phyloP scores from a whole-genome alignment of 2,888 invertebrate genomes.

The Oxytorus armatus region DNA sequence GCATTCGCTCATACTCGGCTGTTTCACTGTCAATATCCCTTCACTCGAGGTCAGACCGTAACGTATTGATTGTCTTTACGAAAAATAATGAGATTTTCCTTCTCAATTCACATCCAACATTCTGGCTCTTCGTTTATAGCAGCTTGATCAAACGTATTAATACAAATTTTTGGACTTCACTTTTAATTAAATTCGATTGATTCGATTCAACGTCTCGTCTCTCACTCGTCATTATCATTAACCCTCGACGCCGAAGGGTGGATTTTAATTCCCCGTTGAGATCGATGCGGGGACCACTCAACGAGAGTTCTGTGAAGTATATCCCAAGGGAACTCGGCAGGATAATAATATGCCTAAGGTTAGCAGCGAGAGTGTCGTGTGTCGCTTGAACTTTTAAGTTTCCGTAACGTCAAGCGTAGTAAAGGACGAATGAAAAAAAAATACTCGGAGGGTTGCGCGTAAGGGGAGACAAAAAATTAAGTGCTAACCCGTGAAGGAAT shows the following conservation, averaged over 20 bases:
- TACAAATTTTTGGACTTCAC: background rate
- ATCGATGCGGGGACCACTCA: constrained; percentile 14
- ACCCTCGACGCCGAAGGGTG: constrained; percentile 11
- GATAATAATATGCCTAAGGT: constrained; percentile 21
- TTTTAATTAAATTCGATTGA: constrained; percentile 65
- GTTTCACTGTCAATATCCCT: background rate
- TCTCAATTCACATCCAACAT: background rate
- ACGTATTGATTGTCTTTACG: background rate
- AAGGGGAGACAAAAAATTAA: constrained; percentile 40
- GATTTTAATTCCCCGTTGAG: constrained; percentile 35
- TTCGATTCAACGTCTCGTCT: constrained; percentile 62
- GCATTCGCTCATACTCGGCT: background rate
- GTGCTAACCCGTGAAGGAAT: constrained; percentile 40
- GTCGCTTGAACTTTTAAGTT: constrained; percentile 43
- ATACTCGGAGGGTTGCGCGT: constrained; percentile 3
- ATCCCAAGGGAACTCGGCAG: constrained; percentile 35
- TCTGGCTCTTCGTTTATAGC: background rate
- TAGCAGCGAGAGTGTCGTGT: constrained; percentile 34
- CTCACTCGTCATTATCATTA: constrained; percentile 8
- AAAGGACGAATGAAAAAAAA: constrained; percentile 26
- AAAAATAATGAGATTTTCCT: background rate
- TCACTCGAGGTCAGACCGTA: background rate
- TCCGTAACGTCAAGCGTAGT: background rate
- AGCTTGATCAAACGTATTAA: background rate
- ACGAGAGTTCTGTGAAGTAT: background rate